Conservation (phyloP, 2,888 invertebrate species). For the Pseudanteris insignis region DNA sequence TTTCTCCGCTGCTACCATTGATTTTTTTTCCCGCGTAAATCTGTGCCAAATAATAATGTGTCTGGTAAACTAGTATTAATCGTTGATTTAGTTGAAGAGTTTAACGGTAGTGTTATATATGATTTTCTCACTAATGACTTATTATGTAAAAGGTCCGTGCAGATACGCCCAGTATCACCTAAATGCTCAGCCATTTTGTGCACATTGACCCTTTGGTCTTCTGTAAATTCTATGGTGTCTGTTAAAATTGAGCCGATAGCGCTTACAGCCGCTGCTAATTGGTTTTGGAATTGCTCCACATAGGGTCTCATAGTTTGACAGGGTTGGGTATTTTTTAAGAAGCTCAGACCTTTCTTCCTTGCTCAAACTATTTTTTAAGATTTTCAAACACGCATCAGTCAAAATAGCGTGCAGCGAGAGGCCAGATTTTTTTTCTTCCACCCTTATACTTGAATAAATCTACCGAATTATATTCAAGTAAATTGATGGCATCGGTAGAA, state of each 20-base stretch:
- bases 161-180: slow-evolving; percentile 3
- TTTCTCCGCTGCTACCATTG: slow-evolving; percentile 4
- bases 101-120: slow-evolving; percentile 1
- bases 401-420: background rate
- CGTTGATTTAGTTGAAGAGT: slow-evolving; percentile 5
- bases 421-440: slow-evolving; percentile 2
- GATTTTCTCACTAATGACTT: slow-evolving; percentile 5
- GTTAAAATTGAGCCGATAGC: slow-evolving; percentile 1
- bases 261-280: slow-evolving; percentile 2
- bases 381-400: background rate
- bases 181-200: background rate
- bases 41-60: background rate
- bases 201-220: background rate
- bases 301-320: background rate
- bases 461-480: too few relatives aligned
- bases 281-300: background rate
- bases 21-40: slow-evolving; percentile 1
- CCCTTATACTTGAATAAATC: background rate
- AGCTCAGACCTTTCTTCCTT: slow-evolving; percentile 3
- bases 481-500: too few relatives aligned
- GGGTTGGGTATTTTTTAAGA: background rate
- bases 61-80: slow-evolving; percentile 6
- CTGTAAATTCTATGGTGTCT: background rate
- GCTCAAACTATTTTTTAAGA: background rate
- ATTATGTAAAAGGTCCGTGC: background rate